phyloP scores from a whole-genome alignment of 2,888 invertebrate species.

The Caenorhabditis doughertyi region DNA sequence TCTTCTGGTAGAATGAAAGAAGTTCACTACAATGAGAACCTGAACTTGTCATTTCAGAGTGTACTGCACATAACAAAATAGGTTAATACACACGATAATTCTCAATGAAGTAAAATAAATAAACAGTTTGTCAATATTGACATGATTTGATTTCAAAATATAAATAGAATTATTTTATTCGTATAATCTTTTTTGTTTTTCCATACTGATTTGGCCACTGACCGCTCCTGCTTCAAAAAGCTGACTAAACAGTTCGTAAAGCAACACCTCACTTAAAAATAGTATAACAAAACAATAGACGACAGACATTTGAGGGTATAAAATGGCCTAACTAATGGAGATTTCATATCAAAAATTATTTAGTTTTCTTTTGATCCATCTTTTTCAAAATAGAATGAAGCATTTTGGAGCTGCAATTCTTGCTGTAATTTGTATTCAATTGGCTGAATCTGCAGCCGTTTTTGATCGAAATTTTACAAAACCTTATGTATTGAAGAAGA shows the following conservation, averaged over 20 bases:
- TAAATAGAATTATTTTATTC: conserved; percentile 39
- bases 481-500: conserved; percentile 71
- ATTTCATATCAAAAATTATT: neutral
- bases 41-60: too few relatives aligned
- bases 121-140: too few relatives aligned
- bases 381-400: conserved; percentile 26
- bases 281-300: neutral
- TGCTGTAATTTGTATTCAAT: conserved; percentile 14
- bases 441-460: conserved; percentile 40
- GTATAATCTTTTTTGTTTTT: conserved; percentile 40
- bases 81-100: too few relatives aligned
- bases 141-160: neutral
- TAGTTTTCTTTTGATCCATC: neutral
- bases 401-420: conserved; percentile 34
- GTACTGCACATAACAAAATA: too few relatives aligned
- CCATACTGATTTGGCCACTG: conserved; percentile 5
- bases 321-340: conserved; percentile 9
- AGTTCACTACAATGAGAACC: too few relatives aligned
- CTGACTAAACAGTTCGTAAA: conserved; percentile 54
- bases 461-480: conserved; percentile 70
- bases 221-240: conserved; percentile 14
- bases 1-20: too few relatives aligned
- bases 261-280: conserved; percentile 41
- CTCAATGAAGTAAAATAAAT: too few relatives aligned
- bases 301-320: conserved; percentile 10